phyloP scores from a whole-genome alignment of 2,888 invertebrate species.

The Isotomurus palustris region DNA sequence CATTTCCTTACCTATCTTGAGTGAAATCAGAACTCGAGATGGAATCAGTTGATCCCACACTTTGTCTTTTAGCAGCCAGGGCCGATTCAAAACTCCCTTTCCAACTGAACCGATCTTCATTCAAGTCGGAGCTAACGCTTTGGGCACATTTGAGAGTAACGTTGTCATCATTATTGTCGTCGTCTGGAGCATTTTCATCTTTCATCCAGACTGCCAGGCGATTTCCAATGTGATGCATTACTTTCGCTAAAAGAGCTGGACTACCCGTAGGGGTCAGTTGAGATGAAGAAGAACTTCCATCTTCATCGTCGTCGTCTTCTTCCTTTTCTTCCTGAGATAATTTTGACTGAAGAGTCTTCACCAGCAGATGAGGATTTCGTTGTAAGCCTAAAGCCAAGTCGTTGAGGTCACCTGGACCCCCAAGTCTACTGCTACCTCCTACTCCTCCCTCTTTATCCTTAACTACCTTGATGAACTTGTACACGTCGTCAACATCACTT shows the following conservation, averaged over 20 bases:
- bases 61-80: constrained; percentile 65
- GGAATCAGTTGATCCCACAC: constrained; percentile 45
- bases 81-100: constrained; percentile 90
- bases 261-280: constrained; percentile 58
- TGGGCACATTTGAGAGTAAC: constrained; percentile 45
- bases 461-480: constrained; percentile 85
- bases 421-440: constrained; percentile 30
- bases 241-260: constrained; percentile 80
- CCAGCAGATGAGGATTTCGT: constrained; percentile 29
- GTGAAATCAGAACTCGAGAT: constrained; percentile 44
- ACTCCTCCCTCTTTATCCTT: too few relatives aligned
- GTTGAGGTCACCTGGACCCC: constrained; percentile 30
- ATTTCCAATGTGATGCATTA: constrained; percentile 87
- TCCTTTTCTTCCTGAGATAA: constrained; percentile 30
- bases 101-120: constrained; percentile 83
- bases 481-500: constrained; percentile 90
- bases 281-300: constrained; percentile 3
- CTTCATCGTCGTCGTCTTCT: too few relatives aligned
- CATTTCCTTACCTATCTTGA: constrained; percentile 32
- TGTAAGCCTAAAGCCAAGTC: constrained; percentile 43
- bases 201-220: constrained; percentile 84
- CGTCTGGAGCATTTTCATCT: constrained; percentile 56
- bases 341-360: constrained; percentile 39
- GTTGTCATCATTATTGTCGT: constrained; percentile 40
- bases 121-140: constrained; percentile 44